Base-by-base conservation (phyloP, 2,888 invertebrate species). In the Heliconius cydno region DNA sequence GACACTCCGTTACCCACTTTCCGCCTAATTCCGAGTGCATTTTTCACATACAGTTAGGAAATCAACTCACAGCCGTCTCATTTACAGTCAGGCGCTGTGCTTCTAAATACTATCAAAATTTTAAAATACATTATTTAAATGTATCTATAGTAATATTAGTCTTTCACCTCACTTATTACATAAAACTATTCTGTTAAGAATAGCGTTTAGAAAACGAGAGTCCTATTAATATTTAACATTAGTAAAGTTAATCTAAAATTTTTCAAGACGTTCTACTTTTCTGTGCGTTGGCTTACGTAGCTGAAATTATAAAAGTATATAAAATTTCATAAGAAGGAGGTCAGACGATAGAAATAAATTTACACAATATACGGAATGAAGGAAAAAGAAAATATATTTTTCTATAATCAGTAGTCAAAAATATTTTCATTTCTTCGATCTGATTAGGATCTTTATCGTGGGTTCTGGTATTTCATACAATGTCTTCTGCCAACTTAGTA, bases 221-320 rank as follows among this genome's bases (percentile, higher is more conserved):
- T 41, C n/a, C 65, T 77, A 72, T 77, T 77, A 71, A 77, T 77
- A 71, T 65, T 77, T 12, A 72, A 65, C 71, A 65, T 77, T 77
- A 77, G 77, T 38, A 46, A 77, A 77, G 30, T 77, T 77, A 70
- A 77, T 77, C 71, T 65, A 71, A 63, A 77, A 67, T 46, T 25
- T 25, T 46, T 46, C 22, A 71, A 71, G 46, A 74, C n/a, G 73
- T 38, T 60, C 19, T 38, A 57, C 73, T 63, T 74, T 63, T 38
- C n/a, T 28, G 34, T 12, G 1, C 15, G 25, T 28, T 75, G 38
- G n/a, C 9, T 57, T 34, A 57, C 15, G n/a, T n/a, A 34, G n/a
- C 9, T 60, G 73, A 34, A 73, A 73, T 60, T 73, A 38, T 73
- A 9, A 38, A 60, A 15, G n/a, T 72, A 72, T 52, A 52, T 72